Conservation (phyloP, 1,140 invertebrate species). For the Andrena cerasifolii region DNA sequence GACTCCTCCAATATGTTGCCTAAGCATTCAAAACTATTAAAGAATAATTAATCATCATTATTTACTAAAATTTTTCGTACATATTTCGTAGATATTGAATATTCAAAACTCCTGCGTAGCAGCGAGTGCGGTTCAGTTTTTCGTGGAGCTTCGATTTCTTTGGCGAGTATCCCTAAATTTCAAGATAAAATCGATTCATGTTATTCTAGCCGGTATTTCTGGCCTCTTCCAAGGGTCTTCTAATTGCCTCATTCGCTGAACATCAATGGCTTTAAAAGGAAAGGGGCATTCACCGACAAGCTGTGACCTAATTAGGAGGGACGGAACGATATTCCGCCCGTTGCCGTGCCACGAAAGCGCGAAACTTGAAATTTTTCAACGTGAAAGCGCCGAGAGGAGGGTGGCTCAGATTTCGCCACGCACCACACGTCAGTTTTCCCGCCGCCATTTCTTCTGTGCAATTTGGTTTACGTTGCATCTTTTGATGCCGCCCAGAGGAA, state of each 20-base stretch:
- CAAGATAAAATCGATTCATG: constrained; percentile 25
- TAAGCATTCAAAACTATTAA: not conserved
- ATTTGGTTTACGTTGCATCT: not conserved
- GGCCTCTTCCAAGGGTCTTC: constrained; percentile 5
- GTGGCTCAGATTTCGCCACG: not conserved
- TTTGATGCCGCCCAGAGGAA: not conserved
- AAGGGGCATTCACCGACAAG: constrained; percentile 18
- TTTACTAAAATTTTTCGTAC: too few relatives aligned
- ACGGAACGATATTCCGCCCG: constrained; percentile 23
- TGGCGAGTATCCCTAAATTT: constrained; percentile 6
- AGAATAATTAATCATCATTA: too few relatives aligned
- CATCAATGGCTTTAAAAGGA: constrained; percentile 37
- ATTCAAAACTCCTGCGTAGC: too few relatives aligned
- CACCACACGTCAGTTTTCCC: not conserved
- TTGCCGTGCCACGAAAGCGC: not conserved
- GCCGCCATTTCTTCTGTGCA: not conserved
- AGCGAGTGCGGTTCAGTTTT: not conserved
- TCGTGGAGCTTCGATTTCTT: not conserved
- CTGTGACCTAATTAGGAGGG: constrained; percentile 44
- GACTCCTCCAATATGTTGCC: not conserved
- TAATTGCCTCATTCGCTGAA: constrained; percentile 41
- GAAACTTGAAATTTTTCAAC: constrained; percentile 21
- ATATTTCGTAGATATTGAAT: too few relatives aligned
- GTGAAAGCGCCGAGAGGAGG: not conserved
- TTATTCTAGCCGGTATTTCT: constrained; percentile 7